phyloP scores from a whole-genome alignment of 2,113 vertebrate genomes.

The Atractosteus spatula region DNA sequence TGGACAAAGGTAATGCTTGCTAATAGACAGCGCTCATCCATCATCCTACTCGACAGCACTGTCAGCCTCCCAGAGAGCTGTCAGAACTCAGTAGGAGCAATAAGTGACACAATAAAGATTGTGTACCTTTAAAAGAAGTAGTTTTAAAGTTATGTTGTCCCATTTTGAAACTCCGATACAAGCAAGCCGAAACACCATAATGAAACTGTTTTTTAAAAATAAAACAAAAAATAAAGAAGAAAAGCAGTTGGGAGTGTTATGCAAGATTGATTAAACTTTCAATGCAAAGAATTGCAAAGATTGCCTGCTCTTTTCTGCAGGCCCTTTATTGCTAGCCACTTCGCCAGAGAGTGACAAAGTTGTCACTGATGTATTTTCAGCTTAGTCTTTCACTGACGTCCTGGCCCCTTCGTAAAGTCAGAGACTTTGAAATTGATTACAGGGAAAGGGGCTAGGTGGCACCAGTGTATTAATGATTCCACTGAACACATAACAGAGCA shows the following conservation, averaged over 20 bases:
- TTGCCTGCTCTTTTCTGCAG: too few relatives aligned
- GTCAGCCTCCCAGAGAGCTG: slow-evolving; percentile 58
- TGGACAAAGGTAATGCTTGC: slow-evolving; percentile 70
- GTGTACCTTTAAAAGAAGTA: slow-evolving; percentile 43
- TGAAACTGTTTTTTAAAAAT: too few relatives aligned
- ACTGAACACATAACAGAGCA: background rate
- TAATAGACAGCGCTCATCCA: slow-evolving; percentile 68
- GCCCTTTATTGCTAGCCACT: background rate
- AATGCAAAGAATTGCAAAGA: too few relatives aligned
- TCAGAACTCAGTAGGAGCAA: slow-evolving; percentile 49
- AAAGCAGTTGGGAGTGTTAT: too few relatives aligned
- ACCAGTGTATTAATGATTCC: slow-evolving; percentile 12
- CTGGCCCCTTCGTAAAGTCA: background rate
- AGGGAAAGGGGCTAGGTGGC: slow-evolving; percentile 15
- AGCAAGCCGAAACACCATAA: too few relatives aligned
- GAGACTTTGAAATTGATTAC: background rate
- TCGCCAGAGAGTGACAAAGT: background rate
- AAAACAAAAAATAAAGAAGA: too few relatives aligned
- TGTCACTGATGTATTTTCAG: background rate
- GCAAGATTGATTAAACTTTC: too few relatives aligned
- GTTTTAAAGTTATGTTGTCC: background rate
- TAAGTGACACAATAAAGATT: slow-evolving; percentile 51
- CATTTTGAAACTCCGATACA: background rate
- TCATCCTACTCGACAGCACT: slow-evolving; percentile 61
- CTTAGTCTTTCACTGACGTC: background rate